Evolutionary conservation across 2,113 vertebrate genomes (phyloP), one percentile per base, ranked within the genome.

Genomic region (Bubo scandiacus): DNA sequence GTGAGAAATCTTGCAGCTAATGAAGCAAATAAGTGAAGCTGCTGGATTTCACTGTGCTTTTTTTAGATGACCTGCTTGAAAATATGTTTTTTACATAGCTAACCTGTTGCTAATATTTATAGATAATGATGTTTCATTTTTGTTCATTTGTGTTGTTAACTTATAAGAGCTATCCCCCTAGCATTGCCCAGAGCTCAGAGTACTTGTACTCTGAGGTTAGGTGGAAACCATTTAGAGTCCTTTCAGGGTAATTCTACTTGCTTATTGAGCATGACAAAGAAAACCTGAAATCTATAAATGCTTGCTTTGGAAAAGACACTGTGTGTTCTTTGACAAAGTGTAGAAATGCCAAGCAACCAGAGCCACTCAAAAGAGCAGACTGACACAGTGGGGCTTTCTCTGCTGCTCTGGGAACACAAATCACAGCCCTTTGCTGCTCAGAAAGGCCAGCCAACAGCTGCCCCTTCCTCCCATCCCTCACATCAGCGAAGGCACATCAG

Each of bases 211-310:
- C 32, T 67, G 59, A 97, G 94, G 92, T 96, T 96, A 96, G 43
- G 65, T 90, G 81, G 65, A 88, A 97, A 96, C 90, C 90, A 66
- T 93, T 98, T 86, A 78, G 87, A 96, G 85, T 81, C 87, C 86
- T 93, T 94, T 88, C 95, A 88, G 80, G 86, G 40, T 87, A 96
- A 87, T 96, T 93, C 89, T 63, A 65, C 95, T 94, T 95, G 62
- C 72, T 96, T 94, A 86, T 42, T 67, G 75, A 96, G 62, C 36
- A 52, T 26, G 2, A 61, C 67, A 83, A 94, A 86, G 81, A 62
- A 87, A 86, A 77, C 45, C 66, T 92, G 86, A 82, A 90, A 40
- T 62, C 58, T 81, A 11, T 79, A 96, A 97, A 59, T 57, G 85
- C 32, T 95, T 38, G 2, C 51, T 91, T 81, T 85, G 58, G 86